Base-by-base conservation (phyloP, 2,797 vertebrate species). In the Melanogrammus aeglefinus region DNA sequence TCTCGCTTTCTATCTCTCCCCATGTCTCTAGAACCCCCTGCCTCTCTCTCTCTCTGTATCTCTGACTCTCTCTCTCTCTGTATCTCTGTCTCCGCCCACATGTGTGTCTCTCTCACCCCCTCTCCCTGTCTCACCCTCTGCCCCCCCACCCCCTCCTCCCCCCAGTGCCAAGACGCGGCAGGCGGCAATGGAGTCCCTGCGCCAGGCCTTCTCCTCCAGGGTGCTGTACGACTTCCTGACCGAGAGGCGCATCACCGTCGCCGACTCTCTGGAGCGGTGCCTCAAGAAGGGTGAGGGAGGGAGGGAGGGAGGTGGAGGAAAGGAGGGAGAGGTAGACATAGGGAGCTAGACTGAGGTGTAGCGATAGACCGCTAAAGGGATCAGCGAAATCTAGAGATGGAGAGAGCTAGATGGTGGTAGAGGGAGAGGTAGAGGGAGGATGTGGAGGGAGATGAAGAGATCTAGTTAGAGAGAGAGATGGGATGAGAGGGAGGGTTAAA, bases 181-280 rank as follows among this genome's bases (percentile, higher is more conserved):
- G 38, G 92, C 87, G 14, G 97, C 95, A 0, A 93, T 99, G 2
- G 95, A 96, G 86, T 96, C 93, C 24, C 88, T 99, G 80, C 94
- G 95, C 16, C 91, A 93, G 86, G 96, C 93, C 72, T 95, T 99
- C 78, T 95, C 95, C 14, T 95, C 96, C 79, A 95, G 78, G 90
- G 84, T 94, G 9, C 91, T 97, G 29, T 93, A 93, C 0, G 96
- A 97, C 79, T 97, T 99, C 88, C 85, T 98, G 80, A 86, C 94
- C 69, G 96, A 97, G 81, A 93, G 96, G 78, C 90, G 94, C 80
- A 91, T 99, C 74, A 99, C 93, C 0, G 83, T 98, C 82, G 91
- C 94, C 0, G 97, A 98, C 88, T 96, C 96, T 69, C 88, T 97
- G 85, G 97, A 99, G 88, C 95, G 96, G 78, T 96, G 96, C 87